Conservation (phyloP, 2,113 vertebrate species). For the Neopipo cinnamomea region DNA sequence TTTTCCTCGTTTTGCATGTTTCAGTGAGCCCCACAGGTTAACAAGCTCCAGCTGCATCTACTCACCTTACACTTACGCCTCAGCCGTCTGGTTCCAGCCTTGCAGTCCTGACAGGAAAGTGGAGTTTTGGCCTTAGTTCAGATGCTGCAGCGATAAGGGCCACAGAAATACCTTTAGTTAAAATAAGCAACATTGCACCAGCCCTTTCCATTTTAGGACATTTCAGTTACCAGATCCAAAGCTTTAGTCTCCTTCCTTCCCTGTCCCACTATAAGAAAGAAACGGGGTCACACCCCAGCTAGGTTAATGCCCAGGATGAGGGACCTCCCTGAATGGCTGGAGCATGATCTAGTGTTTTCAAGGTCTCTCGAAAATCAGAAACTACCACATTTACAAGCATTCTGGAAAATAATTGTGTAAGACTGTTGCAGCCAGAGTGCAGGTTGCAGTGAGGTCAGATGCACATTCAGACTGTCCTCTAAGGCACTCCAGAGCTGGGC, state of each 20-base stretch:
- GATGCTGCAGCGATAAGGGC: constrained; percentile 20
- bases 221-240: background rate
- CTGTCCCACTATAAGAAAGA: background rate
- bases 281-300: background rate
- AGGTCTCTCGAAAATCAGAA: background rate
- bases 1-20: background rate
- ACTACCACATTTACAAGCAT: background rate
- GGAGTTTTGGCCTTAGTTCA: background rate
- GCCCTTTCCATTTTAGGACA: background rate
- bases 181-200: constrained; percentile 9
- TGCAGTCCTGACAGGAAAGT: background rate
- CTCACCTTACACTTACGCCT: background rate
- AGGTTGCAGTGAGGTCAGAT: background rate
- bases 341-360: background rate
- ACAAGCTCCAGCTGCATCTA: constrained; percentile 16
- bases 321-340: background rate
- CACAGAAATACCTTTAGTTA: constrained; percentile 30
- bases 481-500: background rate
- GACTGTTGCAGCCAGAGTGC: background rate
- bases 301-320: background rate
- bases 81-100: background rate
- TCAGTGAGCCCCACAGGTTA: background rate
- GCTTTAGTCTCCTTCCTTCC: background rate
- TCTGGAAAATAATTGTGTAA: background rate
- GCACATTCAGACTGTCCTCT: background rate